Evolutionary conservation across 2,888 invertebrate species (phyloP).

Genomic region (Lagria hirta): DNA sequence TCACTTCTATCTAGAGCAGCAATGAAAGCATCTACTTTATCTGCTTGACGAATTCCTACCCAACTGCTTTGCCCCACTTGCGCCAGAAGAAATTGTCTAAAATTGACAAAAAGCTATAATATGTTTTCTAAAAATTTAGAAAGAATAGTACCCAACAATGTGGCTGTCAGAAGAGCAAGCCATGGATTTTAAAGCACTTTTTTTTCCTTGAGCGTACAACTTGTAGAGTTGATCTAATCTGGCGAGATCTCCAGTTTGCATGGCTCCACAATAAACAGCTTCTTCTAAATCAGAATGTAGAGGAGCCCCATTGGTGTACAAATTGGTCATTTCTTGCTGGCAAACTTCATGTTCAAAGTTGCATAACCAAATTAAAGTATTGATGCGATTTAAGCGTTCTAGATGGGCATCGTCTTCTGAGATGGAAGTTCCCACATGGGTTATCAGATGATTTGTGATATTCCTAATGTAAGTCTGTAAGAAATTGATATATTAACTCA

Average conservation of each 20-base stretch:
- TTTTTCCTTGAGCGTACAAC: neutral
- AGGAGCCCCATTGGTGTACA: neutral
- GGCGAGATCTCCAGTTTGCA: neutral
- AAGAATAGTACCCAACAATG: too few species aligned
- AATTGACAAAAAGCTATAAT: too few species aligned
- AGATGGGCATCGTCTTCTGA: neutral
- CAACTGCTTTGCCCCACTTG: too few species aligned
- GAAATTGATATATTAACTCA: neutral
- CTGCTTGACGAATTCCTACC: too few species aligned
- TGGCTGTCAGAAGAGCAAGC: too few species aligned
- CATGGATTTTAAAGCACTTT: neutral
- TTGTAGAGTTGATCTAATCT: neutral
- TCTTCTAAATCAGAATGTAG: neutral
- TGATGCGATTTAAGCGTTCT: neutral
- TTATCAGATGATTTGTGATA: neutral
- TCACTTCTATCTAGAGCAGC: too few species aligned
- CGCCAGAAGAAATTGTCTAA: too few species aligned
- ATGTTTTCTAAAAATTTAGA: too few species aligned
- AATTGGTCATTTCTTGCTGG: neutral
- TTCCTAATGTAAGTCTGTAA: neutral
- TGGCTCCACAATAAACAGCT: slow-evolving; percentile 1
- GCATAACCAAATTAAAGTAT: neutral
- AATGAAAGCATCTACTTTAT: too few species aligned
- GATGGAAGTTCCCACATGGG: neutral
- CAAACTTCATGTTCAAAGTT: neutral